Evolutionary conservation across 2,797 vertebrate species (phyloP).

Genomic region (Heterohyrax brucei): DNA sequence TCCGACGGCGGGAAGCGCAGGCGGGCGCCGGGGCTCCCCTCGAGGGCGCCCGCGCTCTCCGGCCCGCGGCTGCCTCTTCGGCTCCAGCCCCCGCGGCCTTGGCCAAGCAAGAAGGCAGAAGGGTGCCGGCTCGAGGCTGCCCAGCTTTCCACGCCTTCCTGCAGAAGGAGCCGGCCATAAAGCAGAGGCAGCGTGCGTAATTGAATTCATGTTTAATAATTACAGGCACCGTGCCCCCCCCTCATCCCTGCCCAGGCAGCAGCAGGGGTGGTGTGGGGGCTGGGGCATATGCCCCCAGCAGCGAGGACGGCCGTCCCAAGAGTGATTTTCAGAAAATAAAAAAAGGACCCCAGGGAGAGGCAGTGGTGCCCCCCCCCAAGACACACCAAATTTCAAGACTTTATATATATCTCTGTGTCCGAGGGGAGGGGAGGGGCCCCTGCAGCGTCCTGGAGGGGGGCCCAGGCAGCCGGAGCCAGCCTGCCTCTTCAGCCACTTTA

Average conservation of each 20-base stretch:
- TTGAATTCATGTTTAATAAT: conserved; percentile 89
- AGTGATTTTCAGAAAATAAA: conserved; percentile 88
- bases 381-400: conserved; percentile 87
- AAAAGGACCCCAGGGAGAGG: conserved; percentile 84
- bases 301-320: conserved; percentile 88
- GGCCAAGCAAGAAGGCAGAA: conserved; percentile 20
- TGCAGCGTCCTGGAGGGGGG: conserved; percentile 82
- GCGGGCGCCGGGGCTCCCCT: no score
- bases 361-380: conserved; percentile 73
- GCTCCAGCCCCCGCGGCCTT: background rate
- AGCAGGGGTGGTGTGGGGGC: conserved; percentile 88
- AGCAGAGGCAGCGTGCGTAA: conserved; percentile 84
- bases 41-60: no score
- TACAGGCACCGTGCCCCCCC: conserved; percentile 85
- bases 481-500: conserved; percentile 88
- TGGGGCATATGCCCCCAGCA: conserved; percentile 87
- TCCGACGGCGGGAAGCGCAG: no score
- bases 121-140: conserved; percentile 31
- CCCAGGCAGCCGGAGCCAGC: conserved; percentile 85
- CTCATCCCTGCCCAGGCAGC: conserved; percentile 83
- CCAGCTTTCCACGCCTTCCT: conserved; percentile 41
- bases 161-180: conserved; percentile 65
- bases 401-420: conserved; percentile 88
- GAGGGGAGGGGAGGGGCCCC: conserved; percentile 79
- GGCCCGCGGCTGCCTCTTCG: no score